These are phyloP conservation scores for Herpailurus yagouaroundi DNA, from an alignment of 2,113 vertebrate genomes.

Conservation along the genomic window DNA sequence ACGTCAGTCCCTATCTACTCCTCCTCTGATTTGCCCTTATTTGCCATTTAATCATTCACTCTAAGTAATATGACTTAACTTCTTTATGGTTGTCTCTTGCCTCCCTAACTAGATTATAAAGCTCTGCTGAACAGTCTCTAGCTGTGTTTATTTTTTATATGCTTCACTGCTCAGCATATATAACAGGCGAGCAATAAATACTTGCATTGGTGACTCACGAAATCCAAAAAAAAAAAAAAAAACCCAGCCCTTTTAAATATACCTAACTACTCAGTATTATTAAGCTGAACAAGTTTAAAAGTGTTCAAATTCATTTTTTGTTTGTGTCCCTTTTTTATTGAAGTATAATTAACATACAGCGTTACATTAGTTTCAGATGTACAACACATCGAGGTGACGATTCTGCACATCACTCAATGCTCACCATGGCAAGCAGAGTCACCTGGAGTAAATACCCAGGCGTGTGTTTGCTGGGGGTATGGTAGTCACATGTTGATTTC, in stretches of 20 bases:
- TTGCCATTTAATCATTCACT: slow-evolving; percentile 46
- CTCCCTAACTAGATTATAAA: slow-evolving; percentile 41
- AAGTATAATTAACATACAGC: background rate
- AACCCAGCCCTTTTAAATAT: background rate
- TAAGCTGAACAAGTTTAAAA: slow-evolving; percentile 30
- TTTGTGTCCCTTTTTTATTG: background rate
- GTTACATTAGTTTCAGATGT: background rate
- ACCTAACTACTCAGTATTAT: background rate
- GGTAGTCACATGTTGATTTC: background rate
- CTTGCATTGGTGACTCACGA: slow-evolving; percentile 13
- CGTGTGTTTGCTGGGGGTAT: background rate
- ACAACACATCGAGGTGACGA: background rate
- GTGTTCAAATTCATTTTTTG: background rate
- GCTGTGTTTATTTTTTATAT: slow-evolving; percentile 52
- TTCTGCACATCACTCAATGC: background rate
- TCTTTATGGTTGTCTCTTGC: slow-evolving; percentile 26
- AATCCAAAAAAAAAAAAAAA: background rate
- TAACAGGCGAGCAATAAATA: background rate
- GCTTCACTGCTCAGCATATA: slow-evolving; percentile 4
- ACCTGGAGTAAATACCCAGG: background rate
- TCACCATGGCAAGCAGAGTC: background rate
- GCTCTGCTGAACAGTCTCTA: background rate
- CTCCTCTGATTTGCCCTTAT: background rate
- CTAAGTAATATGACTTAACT: slow-evolving; percentile 37
- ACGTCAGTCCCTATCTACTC: background rate